Evolutionary conservation across 2,113 vertebrate species (phyloP), one percentile per base, ranked within the genome.

Genomic region (Apistogramma diplotaenia): DNA sequence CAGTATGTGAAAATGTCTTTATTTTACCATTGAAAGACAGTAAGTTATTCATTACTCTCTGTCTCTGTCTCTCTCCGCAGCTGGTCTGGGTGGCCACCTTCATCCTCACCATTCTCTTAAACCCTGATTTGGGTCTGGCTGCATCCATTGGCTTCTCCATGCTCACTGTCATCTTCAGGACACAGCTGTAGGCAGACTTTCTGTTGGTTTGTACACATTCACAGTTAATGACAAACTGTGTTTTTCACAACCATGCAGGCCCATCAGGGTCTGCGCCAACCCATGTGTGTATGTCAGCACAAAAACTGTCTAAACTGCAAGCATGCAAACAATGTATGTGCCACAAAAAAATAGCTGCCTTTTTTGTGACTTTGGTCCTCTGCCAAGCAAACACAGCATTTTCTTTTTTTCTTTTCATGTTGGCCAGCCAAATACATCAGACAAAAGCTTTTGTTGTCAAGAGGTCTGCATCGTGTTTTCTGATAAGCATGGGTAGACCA

Each of bases 61-160:
- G 10, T 54, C 6, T 56, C 4, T 72, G 4, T 75, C 25, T 76
- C 16, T 51, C 3, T 62, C 33, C 76, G 23, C 70, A 97, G 97
- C 2, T 96, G 23, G 86, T 98, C 86, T 99, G 98, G 97, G 15
- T 98, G 16, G 95, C 94, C 84, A 99, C 98, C 8, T 95, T 99
- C 6, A 78, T 96, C 74, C 90, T 97, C 75, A 98, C 97, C 0
- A 12, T 98, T 43, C 11, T 97, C 21, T 89, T 99, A 10, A 98
- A 99, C 89, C 90, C 98, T 88, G 98, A 98, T 89, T 35, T 99
- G 0, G 98, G 98, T 46, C 93, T 99, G 51, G 96, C 82, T 0
- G 96, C 83, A 6, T 90, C 97, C 0, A 94, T 99, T 19, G 96
- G 55, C 25, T 99, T 99, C 54, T 94, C 96, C 21, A 90, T 99